A percentile compares a stretch with the other conserved stretches of the same genome.
These are phyloP conservation scores for Mus musculus DNA, from an alignment of 2,113 vertebrate species.

Conservation along the genomic window DNA sequence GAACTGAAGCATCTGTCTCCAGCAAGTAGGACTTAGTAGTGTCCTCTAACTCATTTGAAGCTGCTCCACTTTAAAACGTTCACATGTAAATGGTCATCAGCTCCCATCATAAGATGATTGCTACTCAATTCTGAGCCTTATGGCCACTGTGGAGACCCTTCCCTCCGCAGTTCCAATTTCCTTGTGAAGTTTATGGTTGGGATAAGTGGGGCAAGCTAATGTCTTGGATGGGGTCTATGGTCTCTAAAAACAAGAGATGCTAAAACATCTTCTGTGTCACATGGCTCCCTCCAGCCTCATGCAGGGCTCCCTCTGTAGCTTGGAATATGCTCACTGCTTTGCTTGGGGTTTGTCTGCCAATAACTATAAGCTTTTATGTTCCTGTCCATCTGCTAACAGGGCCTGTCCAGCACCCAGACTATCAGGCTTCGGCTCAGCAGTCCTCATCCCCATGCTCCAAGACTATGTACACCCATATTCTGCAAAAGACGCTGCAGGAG, in stretches of 20 bases:
- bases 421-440: not conserved
- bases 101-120: accelerated
- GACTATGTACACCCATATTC: accelerated
- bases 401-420: not conserved
- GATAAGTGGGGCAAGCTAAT: accelerated
- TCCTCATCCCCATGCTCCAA: accelerated
- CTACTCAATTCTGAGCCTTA: not conserved
- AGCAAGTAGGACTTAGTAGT: not conserved
- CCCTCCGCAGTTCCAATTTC: not conserved
- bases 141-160: accelerated
- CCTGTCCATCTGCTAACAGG: not conserved
- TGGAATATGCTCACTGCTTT: not conserved
- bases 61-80: conserved; percentile 23
- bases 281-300: conserved; percentile 22
- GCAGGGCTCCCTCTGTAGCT: not conserved
- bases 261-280: not conserved
- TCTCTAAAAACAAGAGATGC: not conserved
- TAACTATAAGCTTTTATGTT: not conserved
- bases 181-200: not conserved
- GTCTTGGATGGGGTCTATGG: not conserved
- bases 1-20: conserved; percentile 57
- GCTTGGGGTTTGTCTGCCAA: not conserved
- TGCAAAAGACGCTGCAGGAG: not conserved
- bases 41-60: conserved; percentile 16
- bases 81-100: not conserved